Percentiles rank a stretch among this genome's conserved stretches.
Evolutionary conservation across 2,797 vertebrate genomes (phyloP).

Genomic region (Eurystomus glaucurus): DNA sequence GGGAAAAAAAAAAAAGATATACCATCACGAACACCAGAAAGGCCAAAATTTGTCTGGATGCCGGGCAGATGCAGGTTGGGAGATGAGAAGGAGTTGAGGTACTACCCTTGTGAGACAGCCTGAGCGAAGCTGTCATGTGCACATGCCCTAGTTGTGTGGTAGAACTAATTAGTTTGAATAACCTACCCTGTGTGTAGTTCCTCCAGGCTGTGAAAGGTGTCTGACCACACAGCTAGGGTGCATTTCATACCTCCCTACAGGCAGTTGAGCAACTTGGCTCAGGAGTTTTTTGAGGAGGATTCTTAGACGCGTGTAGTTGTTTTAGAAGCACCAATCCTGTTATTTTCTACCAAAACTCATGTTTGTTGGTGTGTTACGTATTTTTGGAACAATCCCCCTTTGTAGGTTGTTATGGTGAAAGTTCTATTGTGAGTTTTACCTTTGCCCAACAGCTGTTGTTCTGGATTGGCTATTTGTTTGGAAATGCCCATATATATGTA

Average conservation of each 20-base stretch:
- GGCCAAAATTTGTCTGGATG: not conserved
- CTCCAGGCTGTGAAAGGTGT: not conserved
- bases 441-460: not conserved
- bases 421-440: not conserved
- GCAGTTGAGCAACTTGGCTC: not conserved
- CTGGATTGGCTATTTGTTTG: not conserved
- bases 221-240: accelerated
- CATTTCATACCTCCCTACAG: accelerated
- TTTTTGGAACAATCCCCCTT: not conserved
- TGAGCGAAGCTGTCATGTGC: not conserved
- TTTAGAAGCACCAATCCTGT: not conserved
- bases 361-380: not conserved
- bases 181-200: not conserved
- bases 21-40: not conserved
- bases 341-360: not conserved
- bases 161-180: not conserved
- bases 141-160: not conserved
- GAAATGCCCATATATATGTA: not conserved
- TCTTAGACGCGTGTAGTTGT: not conserved
- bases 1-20: too few relatives aligned
- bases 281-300: not conserved
- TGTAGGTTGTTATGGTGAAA: not conserved
- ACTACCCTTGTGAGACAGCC: not conserved
- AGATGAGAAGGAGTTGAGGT: not conserved
- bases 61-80: accelerated